These are phyloP conservation scores for Iselma pallidipennis DNA, from an alignment of 2,888 invertebrate genomes.

Conservation along the genomic window DNA sequence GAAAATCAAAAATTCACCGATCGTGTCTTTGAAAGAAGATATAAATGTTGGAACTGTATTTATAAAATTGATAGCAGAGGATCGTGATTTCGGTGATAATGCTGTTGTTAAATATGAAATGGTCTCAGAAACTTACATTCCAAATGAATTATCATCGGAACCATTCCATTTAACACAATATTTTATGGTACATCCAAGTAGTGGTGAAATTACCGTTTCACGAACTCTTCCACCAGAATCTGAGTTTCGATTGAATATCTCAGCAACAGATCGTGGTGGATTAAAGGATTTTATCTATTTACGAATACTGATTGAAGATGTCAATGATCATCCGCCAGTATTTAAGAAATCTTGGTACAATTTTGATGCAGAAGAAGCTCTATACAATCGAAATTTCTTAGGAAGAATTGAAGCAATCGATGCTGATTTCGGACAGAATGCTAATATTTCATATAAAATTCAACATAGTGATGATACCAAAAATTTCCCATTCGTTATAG, in stretches of 20 bases:
- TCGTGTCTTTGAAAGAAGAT: conserved; percentile 74
- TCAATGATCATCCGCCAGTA: conserved; percentile 83
- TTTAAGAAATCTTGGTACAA: conserved; percentile 83
- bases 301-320: conserved; percentile 73
- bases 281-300: conserved; percentile 71
- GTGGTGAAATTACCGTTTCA: conserved; percentile 76
- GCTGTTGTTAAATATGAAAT: conserved; percentile 74
- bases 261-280: conserved; percentile 77
- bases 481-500: conserved; percentile 69
- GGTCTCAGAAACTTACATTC: conserved; percentile 68
- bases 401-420: conserved; percentile 80
- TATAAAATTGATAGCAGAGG: conserved; percentile 70
- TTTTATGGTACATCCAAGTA: conserved; percentile 75
- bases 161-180: conserved; percentile 64
- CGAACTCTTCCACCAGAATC: conserved; percentile 73
- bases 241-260: conserved; percentile 74
- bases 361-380: conserved; percentile 80
- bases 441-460: conserved; percentile 74
- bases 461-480: conserved; percentile 54
- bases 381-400: conserved; percentile 70
- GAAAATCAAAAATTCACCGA: conserved; percentile 56
- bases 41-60: conserved; percentile 70
- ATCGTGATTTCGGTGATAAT: conserved; percentile 73
- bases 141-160: conserved; percentile 57
- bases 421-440: conserved; percentile 78